Evolutionary conservation across 2,113 vertebrate species (phyloP).

Genomic region (Nematolebias whitei): DNA sequence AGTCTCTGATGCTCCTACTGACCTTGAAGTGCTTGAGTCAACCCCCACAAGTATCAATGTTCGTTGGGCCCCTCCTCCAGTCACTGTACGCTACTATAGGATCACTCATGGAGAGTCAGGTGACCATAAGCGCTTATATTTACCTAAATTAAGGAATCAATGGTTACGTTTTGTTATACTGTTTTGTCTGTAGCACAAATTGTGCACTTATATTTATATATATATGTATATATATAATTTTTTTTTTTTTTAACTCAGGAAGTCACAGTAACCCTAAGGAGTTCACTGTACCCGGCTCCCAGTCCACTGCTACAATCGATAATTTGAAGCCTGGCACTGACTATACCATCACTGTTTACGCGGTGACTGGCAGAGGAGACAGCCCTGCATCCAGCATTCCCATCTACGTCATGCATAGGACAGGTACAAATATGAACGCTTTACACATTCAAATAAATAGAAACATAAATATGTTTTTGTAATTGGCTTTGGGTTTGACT

Average conservation of each 20-base stretch:
- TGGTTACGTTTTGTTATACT: neutral
- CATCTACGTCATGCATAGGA: conserved; percentile 88
- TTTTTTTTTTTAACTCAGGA: conserved; percentile 70
- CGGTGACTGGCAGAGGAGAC: conserved; percentile 95
- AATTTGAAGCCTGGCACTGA: conserved; percentile 88
- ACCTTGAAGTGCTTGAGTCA: conserved; percentile 86
- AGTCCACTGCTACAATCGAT: conserved; percentile 86
- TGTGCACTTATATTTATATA: neutral
- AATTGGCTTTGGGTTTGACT: neutral
- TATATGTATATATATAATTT: neutral
- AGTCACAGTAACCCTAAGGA: conserved; percentile 86
- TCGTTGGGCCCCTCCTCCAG: conserved; percentile 91
- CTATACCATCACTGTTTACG: conserved; percentile 92
- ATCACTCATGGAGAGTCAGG: conserved; percentile 92
- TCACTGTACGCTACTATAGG: conserved; percentile 94
- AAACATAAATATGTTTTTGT: neutral
- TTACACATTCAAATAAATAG: neutral
- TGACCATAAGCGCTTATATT: no score
- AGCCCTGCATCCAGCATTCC: conserved; percentile 96
- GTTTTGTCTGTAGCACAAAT: neutral
- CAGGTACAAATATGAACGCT: conserved; percentile 77
- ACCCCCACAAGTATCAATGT: conserved; percentile 87
- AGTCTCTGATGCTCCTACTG: conserved; percentile 95
- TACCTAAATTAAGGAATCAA: no score
- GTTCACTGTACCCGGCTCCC: conserved; percentile 89